phyloP scores from a whole-genome alignment of 2,888 invertebrate species.

The Sialis fuliginosa region DNA sequence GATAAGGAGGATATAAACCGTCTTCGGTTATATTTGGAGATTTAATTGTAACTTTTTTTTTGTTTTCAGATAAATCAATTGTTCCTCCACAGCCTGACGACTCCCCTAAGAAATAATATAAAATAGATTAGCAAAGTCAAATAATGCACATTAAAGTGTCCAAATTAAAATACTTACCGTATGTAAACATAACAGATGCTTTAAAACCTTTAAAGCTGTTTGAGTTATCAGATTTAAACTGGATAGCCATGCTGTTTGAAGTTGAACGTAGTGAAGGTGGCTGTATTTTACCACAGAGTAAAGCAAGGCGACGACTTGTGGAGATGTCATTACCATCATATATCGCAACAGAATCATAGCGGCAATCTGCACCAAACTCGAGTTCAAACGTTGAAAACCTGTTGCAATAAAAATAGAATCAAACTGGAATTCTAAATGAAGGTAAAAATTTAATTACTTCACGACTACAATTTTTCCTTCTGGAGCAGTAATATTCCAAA shows the following conservation, averaged over 20 bases:
- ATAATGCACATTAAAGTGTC: conserved; percentile 3
- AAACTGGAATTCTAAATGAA: conserved; percentile 29
- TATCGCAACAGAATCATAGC: conserved; percentile 39
- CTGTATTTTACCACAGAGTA: conserved; percentile 48
- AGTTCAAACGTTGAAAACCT: conserved; percentile 36
- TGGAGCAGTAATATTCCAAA: conserved; percentile 63
- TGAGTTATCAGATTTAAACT: conserved; percentile 27
- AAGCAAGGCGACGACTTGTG: conserved; percentile 27
- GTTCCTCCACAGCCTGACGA: conserved; percentile 51
- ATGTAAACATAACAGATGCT: conserved; percentile 40
- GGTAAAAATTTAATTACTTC: conserved; percentile 24
- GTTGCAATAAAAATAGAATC: not conserved
- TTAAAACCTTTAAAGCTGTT: conserved; percentile 33
- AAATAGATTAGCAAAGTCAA: not conserved
- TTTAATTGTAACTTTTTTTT: conserved; percentile 18
- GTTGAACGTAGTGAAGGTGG: conserved; percentile 38
- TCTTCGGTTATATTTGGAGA: conserved; percentile 26
- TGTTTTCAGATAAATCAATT: conserved; percentile 30
- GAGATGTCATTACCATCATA: conserved; percentile 30
- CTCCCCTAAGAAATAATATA: conserved; percentile 18
- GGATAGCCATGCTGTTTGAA: conserved; percentile 38
- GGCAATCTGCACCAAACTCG: conserved; percentile 31
- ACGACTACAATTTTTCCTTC: conserved; percentile 39
- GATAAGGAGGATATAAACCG: conserved; percentile 37
- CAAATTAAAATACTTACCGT: conserved; percentile 26